Evolutionary conservation across 2,797 vertebrate genomes (phyloP).

Genomic region (Alauda arvensis): DNA sequence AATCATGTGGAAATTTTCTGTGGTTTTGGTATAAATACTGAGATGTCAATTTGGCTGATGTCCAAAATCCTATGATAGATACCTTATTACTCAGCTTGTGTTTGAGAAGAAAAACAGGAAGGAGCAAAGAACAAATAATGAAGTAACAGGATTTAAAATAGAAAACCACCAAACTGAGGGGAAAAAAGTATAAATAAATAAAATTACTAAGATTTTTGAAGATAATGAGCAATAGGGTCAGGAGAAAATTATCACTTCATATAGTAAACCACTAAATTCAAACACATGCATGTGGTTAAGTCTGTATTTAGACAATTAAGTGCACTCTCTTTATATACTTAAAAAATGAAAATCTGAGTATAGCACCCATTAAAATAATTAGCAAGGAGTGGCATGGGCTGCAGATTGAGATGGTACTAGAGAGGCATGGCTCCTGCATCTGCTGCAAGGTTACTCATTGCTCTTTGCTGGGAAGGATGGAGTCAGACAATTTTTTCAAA

Average conservation of each 20-base stretch:
- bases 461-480: neutral
- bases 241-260: neutral
- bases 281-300: neutral
- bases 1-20: neutral
- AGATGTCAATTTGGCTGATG: neutral
- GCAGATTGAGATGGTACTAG: neutral
- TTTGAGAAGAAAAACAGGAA: neutral
- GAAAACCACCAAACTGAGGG: neutral
- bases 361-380: neutral
- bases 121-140: neutral
- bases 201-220: neutral
- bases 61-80: neutral
- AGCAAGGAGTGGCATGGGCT: neutral
- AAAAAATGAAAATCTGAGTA: neutral
- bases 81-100: neutral
- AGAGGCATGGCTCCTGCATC: neutral
- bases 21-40: neutral
- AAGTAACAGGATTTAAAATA: neutral
- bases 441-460: neutral
- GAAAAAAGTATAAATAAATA: neutral
- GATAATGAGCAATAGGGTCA: neutral
- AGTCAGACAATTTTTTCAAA: neutral
- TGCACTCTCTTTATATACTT: neutral
- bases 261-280: neutral
- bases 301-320: neutral